A percentile compares a stretch with the other conserved stretches of the same genome.
phyloP scores from a whole-genome alignment of 2,113 vertebrate species.

The Sander vitreus region DNA sequence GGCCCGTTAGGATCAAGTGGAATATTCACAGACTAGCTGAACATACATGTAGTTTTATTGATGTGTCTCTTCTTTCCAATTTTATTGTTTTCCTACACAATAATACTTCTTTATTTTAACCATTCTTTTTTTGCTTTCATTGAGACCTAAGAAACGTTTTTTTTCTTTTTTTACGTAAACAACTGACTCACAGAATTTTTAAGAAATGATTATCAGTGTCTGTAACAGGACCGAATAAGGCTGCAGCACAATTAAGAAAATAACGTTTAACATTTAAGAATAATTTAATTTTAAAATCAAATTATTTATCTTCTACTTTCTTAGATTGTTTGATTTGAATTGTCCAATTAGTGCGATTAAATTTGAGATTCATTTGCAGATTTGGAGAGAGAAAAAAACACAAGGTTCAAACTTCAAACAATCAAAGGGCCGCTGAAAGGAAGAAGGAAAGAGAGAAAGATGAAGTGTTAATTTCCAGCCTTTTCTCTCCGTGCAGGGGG shows the following conservation, averaged over 20 bases:
- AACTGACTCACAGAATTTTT: too few relatives aligned
- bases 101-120: neutral
- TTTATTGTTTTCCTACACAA: neutral
- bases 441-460: neutral
- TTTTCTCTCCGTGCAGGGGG: slow-evolving; percentile 22
- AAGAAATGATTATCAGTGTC: too few relatives aligned
- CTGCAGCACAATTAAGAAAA: neutral
- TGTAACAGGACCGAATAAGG: neutral
- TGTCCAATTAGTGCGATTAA: neutral
- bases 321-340: neutral
- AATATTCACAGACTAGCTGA: too few relatives aligned
- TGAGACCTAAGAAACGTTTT: too few relatives aligned
- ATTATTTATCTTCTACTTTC: neutral
- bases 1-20: too few relatives aligned
- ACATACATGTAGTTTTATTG: too few relatives aligned
- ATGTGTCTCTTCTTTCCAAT: neutral
- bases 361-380: neutral
- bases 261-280: neutral
- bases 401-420: neutral
- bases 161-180: too few relatives aligned
- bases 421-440: neutral
- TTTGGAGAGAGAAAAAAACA: neutral
- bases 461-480: slow-evolving; percentile 22
- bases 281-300: too few relatives aligned
- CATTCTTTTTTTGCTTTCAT: neutral